A percentile compares a stretch with the other conserved stretches of the same genome.
Conservation (phyloP, 1,140 invertebrate species). For the Drosophila triauraria region DNA sequence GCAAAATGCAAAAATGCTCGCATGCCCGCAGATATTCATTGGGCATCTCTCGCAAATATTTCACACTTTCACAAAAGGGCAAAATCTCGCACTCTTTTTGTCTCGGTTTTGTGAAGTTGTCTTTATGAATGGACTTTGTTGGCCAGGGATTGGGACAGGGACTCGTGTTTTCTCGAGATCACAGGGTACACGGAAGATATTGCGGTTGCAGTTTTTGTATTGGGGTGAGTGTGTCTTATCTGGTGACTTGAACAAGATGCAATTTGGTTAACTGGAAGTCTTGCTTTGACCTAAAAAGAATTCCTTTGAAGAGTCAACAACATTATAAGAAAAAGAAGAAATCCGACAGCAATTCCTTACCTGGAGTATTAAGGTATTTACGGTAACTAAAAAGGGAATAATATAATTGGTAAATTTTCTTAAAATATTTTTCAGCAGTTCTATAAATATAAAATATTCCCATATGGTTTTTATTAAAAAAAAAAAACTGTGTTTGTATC, state of each 20-base stretch:
- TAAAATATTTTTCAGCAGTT: too few species aligned
- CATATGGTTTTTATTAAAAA: too few species aligned
- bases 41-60: constrained; percentile 75
- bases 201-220: constrained; percentile 20
- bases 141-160: neutral
- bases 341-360: neutral
- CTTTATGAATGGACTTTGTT: constrained; percentile 45
- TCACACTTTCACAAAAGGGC: constrained; percentile 75
- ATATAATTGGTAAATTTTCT: too few species aligned
- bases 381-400: too few species aligned
- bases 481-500: too few species aligned
- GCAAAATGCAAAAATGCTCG: constrained; percentile 27
- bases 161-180: constrained; percentile 17
- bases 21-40: constrained; percentile 42
- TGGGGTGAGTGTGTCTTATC: constrained; percentile 26
- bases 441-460: too few species aligned
- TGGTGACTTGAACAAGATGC: constrained; percentile 31
- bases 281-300: constrained; percentile 28
- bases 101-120: neutral
- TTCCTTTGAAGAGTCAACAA: neutral
- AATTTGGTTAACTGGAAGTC: constrained; percentile 34
- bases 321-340: neutral
- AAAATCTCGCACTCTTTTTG: constrained; percentile 1
- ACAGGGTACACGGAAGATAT: constrained; percentile 20
- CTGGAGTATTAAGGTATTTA: neutral